A percentile compares a stretch with the other conserved stretches of the same genome.
These are phyloP conservation scores for Cromileptes altivelis DNA, from an alignment of 2,113 vertebrate genomes.

Conservation along the genomic window DNA sequence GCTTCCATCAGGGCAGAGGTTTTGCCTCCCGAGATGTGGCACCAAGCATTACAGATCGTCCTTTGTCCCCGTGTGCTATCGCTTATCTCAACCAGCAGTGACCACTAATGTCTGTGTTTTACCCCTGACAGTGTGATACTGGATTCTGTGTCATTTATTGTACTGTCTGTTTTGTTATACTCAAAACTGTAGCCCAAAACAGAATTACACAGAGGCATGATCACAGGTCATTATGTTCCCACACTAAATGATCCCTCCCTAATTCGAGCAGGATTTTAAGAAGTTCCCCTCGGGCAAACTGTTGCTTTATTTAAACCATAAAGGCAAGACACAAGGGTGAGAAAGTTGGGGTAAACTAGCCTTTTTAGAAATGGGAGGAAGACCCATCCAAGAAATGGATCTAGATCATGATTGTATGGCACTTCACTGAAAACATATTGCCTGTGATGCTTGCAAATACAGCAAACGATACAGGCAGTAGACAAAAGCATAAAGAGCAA, in stretches of 20 bases:
- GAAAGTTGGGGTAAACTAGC: neutral
- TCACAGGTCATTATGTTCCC: constrained; percentile 16
- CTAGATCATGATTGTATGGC: neutral
- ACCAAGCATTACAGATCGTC: no score
- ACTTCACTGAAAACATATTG: neutral
- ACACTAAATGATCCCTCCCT: neutral
- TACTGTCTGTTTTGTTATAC: no score
- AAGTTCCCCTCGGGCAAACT: neutral
- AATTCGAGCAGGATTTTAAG: neutral
- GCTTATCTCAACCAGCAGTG: no score
- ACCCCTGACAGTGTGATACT: no score
- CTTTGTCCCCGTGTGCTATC: no score
- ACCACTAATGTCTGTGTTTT: no score
- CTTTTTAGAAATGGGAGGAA: no score
- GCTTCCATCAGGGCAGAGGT: no score
- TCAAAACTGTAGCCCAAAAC: neutral
- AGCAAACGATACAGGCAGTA: neutral
- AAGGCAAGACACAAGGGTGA: neutral
- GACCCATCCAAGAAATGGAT: neutral
- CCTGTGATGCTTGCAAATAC: neutral
- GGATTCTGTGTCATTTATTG: no score
- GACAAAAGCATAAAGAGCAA: constrained; percentile 7
- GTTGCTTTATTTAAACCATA: neutral
- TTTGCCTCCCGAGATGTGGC: no score
- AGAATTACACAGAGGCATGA: neutral